Conservation (phyloP, 2,797 vertebrate species). For the Syngnathus rostellatus region DNA sequence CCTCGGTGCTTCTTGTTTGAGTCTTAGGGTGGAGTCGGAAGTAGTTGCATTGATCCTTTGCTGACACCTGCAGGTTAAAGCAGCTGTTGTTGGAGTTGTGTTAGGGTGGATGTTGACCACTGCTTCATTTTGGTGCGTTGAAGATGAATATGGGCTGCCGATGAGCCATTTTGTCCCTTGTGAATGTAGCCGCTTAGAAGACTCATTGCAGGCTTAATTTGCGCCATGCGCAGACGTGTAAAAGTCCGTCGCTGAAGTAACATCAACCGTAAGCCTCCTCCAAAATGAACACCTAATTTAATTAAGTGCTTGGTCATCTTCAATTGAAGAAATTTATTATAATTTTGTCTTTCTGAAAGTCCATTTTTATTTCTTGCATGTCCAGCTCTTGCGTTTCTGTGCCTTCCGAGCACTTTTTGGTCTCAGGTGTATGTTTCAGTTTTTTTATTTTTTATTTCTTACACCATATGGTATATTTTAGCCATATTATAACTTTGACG, state of each 20-base stretch:
- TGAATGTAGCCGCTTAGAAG: background rate
- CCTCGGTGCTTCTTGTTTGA: background rate
- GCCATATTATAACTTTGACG: background rate
- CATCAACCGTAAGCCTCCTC: too few relatives aligned
- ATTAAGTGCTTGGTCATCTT: background rate
- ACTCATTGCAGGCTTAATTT: background rate
- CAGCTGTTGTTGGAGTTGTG: background rate
- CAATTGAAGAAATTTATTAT: background rate
- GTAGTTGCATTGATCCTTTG: conserved; percentile 12
- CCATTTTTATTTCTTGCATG: background rate
- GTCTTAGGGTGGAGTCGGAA: conserved; percentile 46
- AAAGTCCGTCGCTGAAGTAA: too few relatives aligned
- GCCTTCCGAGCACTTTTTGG: conserved; percentile 1
- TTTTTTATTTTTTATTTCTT: background rate
- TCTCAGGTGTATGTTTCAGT: background rate
- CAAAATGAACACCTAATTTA: background rate
- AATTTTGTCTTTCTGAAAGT: background rate
- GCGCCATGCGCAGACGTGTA: too few relatives aligned
- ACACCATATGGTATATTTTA: background rate
- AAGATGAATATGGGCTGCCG: background rate
- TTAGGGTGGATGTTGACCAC: background rate
- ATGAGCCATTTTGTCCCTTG: background rate
- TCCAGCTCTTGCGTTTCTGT: background rate
- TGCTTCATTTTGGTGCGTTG: background rate
- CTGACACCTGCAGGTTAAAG: conserved; percentile 55